Conservation (phyloP, 2,888 invertebrate genomes). For the Acleris emargana region DNA sequence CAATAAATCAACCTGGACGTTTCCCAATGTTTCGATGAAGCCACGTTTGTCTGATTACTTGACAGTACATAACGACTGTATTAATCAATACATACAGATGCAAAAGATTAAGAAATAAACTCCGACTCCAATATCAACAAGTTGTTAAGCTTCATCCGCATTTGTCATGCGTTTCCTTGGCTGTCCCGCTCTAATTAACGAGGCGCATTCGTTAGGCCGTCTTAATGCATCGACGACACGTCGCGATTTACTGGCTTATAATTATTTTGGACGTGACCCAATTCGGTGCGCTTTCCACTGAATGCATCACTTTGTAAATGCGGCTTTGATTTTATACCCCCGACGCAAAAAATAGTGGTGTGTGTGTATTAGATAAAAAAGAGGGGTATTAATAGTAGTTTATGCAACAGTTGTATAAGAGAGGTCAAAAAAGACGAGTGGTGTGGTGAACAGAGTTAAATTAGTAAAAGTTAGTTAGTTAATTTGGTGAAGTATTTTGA, state of each 20-base stretch:
- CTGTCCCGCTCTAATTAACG: conserved; percentile 20
- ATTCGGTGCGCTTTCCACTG: conserved; percentile 47
- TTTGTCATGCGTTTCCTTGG: conserved; percentile 29
- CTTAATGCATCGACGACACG: conserved; percentile 47
- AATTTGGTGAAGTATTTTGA: too few relatives aligned
- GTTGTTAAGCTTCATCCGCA: conserved; percentile 26
- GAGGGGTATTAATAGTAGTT: too few relatives aligned
- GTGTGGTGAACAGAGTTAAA: too few relatives aligned
- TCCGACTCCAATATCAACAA: neutral
- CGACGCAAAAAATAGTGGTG: too few relatives aligned
- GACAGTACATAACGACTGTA: neutral
- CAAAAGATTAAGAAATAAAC: conserved; percentile 25
- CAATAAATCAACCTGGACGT: too few relatives aligned
- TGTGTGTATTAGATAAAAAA: too few relatives aligned
- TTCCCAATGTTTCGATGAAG: too few relatives aligned
- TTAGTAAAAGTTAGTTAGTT: too few relatives aligned
- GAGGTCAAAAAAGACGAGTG: too few relatives aligned
- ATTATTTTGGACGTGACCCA: conserved; percentile 70
- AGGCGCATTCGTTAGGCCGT: conserved; percentile 41
- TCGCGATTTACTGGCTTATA: conserved; percentile 61
- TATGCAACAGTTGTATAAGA: too few relatives aligned
- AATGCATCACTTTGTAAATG: conserved; percentile 43
- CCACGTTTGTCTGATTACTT: neutral
- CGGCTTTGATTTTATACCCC: conserved; percentile 12
- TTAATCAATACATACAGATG: neutral